These are phyloP conservation scores for Triplophysa dalaica DNA, from an alignment of 2,113 vertebrate genomes.

Conservation along the genomic window DNA sequence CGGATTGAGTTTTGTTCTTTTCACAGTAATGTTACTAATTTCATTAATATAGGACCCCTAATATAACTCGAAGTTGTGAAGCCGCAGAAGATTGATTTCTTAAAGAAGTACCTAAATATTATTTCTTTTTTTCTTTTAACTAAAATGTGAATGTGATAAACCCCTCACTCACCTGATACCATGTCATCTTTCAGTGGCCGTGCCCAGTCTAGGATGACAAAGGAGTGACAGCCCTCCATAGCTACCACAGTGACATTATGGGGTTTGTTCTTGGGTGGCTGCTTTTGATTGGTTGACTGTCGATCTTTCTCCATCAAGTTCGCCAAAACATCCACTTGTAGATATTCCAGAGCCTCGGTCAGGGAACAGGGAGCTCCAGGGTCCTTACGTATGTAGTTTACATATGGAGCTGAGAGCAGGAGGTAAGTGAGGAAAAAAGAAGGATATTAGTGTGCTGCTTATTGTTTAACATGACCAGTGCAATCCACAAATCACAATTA, in stretches of 20 bases:
- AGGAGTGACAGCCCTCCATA: constrained; percentile 96
- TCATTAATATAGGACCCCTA: too few relatives aligned
- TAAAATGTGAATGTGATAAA: not conserved
- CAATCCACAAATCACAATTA: not conserved
- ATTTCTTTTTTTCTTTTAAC: too few relatives aligned
- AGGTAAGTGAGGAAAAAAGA: not conserved
- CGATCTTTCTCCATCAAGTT: constrained; percentile 84
- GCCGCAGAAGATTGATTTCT: too few relatives aligned
- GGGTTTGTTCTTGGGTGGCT: constrained; percentile 81
- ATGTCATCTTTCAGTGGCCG: constrained; percentile 84
- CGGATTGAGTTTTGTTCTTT: too few relatives aligned
- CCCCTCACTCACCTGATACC: constrained; percentile 84
- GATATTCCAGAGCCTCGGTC: constrained; percentile 93
- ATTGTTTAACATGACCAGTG: not conserved
- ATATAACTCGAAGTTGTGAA: too few relatives aligned
- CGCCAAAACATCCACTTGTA: constrained; percentile 90
- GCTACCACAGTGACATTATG: constrained; percentile 93
- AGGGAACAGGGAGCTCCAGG: constrained; percentile 88
- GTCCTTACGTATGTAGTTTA: constrained; percentile 94
- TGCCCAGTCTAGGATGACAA: constrained; percentile 96
- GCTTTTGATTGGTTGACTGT: constrained; percentile 59
- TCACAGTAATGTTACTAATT: too few relatives aligned
- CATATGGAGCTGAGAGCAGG: constrained; percentile 83
- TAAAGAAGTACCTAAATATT: too few relatives aligned
- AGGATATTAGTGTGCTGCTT: not conserved